Conservation (phyloP, 2,797 vertebrate genomes). For the Naso thynnoides region DNA sequence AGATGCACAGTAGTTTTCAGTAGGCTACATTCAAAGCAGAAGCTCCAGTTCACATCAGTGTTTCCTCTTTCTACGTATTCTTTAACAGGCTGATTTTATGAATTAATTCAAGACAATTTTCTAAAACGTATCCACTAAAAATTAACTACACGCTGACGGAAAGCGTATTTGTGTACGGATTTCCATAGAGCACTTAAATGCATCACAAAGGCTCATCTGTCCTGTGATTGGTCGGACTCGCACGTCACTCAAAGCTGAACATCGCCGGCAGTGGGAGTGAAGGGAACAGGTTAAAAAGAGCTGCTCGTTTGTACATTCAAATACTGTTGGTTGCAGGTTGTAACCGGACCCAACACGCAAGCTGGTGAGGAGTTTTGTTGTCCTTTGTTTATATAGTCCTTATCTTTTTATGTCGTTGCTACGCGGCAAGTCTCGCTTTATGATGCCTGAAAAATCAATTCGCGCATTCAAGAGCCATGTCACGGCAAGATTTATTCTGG, state of each 20-base stretch:
- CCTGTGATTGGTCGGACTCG: constrained; percentile 60
- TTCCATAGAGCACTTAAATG: constrained; percentile 18
- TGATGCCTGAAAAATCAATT: constrained; percentile 26
- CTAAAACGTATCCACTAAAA: too few species aligned
- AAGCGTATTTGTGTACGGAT: rapidly evolving
- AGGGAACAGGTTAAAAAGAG: constrained; percentile 64
- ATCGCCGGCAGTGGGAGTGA: constrained; percentile 36
- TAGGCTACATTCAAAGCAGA: too few species aligned
- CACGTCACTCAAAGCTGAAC: constrained; percentile 38
- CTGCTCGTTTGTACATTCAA: constrained; percentile 25
- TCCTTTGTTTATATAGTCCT: not conserved
- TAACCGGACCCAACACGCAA: constrained; percentile 70
- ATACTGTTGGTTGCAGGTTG: constrained; percentile 63
- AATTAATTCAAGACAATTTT: too few species aligned
- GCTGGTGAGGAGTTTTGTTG: constrained; percentile 70
- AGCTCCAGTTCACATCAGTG: too few species aligned
- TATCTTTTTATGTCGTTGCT: not conserved
- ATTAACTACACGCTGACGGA: too few species aligned
- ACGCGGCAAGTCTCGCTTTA: not conserved
- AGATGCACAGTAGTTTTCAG: too few species aligned
- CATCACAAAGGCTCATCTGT: not conserved
- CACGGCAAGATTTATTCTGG: constrained; percentile 25
- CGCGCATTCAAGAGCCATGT: constrained; percentile 28
- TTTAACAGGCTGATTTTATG: too few species aligned
- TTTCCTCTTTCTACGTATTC: too few species aligned